Conservation (phyloP, 1,140 invertebrate genomes). For the Schlechtendalia chinensis region DNA sequence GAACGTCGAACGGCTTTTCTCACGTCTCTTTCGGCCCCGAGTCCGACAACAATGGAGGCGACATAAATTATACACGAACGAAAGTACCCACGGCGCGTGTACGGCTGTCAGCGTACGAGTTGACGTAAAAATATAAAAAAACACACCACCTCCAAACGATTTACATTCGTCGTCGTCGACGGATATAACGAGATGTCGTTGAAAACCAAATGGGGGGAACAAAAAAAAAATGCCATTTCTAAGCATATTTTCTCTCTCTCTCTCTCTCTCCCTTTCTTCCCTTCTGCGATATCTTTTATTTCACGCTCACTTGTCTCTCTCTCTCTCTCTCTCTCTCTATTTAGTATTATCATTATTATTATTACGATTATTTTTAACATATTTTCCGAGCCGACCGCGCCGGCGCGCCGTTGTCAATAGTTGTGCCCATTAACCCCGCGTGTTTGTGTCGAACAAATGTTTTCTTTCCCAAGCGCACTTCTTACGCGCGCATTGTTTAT, state of each 20-base stretch:
- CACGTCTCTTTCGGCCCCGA: background rate
- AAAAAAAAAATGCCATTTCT: constrained; percentile 25
- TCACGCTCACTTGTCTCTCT: background rate
- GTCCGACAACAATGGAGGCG: constrained; percentile 24
- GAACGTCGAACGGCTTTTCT: too few species aligned
- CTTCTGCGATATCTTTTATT: constrained; percentile 1
- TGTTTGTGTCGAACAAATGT: constrained; percentile 47
- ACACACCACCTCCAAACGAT: constrained; percentile 46
- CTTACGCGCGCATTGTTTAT: constrained; percentile 37
- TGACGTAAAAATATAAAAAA: constrained; percentile 38
- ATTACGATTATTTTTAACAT: background rate
- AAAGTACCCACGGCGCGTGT: constrained; percentile 13
- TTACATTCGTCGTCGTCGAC: constrained; percentile 37
- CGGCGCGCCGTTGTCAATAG: constrained; percentile 1
- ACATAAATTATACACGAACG: constrained; percentile 44
- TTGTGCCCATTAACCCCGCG: constrained; percentile 24
- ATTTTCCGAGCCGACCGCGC: constrained; percentile 10
- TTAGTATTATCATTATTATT: too few species aligned
- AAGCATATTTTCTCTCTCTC: background rate
- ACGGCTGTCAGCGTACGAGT: constrained; percentile 26
- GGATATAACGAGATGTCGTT: constrained; percentile 48
- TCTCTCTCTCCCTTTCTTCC: background rate
- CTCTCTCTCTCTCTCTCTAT: background rate
- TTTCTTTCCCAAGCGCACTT: constrained; percentile 50
- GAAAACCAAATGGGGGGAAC: background rate